phyloP scores from a whole-genome alignment of 2,888 invertebrate species.

The Cheilosia soror region DNA sequence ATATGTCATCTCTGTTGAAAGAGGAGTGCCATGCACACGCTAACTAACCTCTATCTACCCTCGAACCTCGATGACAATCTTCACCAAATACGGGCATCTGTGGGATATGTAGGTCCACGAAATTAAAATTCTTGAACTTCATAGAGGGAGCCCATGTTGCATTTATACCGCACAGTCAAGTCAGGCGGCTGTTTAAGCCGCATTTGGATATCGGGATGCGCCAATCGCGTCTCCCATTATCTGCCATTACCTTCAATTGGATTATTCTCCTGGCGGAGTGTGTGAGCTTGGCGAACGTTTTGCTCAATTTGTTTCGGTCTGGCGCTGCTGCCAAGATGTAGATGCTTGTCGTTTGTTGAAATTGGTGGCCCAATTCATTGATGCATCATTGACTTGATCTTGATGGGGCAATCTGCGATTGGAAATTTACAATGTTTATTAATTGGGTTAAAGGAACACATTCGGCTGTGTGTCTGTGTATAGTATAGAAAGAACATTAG shows the following conservation, averaged over 20 bases:
- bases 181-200: constrained; percentile 42
- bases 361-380: constrained; percentile 61
- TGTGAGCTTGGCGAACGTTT: constrained; percentile 1
- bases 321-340: constrained; percentile 16
- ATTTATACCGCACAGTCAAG: neutral
- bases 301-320: constrained; percentile 55
- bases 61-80: constrained; percentile 59
- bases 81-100: constrained; percentile 64
- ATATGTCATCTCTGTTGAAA: constrained; percentile 11
- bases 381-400: constrained; percentile 48
- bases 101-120: constrained; percentile 55
- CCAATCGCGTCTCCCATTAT: constrained; percentile 58
- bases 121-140: constrained; percentile 61
- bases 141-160: neutral
- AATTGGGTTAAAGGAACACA: constrained; percentile 18
- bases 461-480: neutral
- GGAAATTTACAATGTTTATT: neutral
- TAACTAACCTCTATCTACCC: constrained; percentile 48
- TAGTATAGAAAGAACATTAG: too few species aligned
- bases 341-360: constrained; percentile 40
- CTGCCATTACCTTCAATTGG: constrained; percentile 53
- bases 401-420: constrained; percentile 31
- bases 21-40: constrained; percentile 57
- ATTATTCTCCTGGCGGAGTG: constrained; percentile 18
- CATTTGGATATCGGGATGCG: constrained; percentile 69